Evolutionary conservation across 2,113 vertebrate genomes (phyloP).

Genomic region (Siniperca chuatsi): DNA sequence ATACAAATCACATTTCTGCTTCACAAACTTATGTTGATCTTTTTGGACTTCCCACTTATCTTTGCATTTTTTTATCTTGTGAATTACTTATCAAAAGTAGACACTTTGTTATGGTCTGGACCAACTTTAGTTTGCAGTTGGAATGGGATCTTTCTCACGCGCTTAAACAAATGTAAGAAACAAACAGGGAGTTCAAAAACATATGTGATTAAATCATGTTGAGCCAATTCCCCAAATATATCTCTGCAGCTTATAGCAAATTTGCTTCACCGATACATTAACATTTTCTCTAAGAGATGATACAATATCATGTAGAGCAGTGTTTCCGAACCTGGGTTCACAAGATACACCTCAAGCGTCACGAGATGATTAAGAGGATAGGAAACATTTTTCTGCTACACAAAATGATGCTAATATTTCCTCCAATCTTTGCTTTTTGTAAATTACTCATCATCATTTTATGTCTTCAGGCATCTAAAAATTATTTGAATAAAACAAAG

Average conservation of each 20-base stretch:
- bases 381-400: too few relatives aligned
- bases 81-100: not conserved
- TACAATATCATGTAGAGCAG: not conserved
- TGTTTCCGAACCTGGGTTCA: not conserved
- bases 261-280: too few relatives aligned
- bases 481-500: too few relatives aligned
- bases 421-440: too few relatives aligned
- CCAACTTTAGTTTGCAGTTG: not conserved
- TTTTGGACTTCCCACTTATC: not conserved
- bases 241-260: not conserved
- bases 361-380: too few relatives aligned
- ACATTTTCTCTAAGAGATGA: not conserved
- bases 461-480: too few relatives aligned
- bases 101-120: not conserved
- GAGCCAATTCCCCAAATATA: not conserved
- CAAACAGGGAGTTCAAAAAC: not conserved
- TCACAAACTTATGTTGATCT: not conserved
- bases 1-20: not conserved
- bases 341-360: not conserved
- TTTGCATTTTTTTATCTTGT: not conserved
- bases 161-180: not conserved
- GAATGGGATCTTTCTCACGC: not conserved
- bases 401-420: too few relatives aligned
- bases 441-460: too few relatives aligned
- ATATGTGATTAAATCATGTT: not conserved